phyloP scores from a whole-genome alignment of 2,888 invertebrate species.

The Microchrysa polita region DNA sequence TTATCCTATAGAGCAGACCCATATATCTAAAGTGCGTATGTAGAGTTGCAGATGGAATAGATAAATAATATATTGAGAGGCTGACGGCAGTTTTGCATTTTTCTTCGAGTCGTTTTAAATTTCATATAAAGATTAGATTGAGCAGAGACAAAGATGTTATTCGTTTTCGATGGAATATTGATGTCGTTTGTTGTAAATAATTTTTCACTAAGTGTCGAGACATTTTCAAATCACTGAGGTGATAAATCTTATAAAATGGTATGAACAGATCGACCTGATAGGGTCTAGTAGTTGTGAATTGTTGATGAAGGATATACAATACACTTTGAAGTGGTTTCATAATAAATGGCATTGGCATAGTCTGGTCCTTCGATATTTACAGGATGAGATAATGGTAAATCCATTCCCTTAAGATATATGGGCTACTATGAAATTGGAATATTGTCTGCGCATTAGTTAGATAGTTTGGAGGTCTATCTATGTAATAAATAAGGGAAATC shows the following conservation, averaged over 20 bases:
- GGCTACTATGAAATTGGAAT: too few relatives aligned
- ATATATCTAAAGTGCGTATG: not conserved
- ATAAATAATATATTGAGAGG: not conserved
- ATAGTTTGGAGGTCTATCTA: too few relatives aligned
- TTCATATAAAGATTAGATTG: not conserved
- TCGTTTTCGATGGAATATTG: constrained; percentile 4
- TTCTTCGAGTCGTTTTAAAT: not conserved
- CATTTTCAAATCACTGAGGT: not conserved
- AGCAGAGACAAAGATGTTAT: not conserved
- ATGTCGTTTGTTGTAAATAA: not conserved
- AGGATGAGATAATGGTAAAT: too few relatives aligned
- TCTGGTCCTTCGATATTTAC: too few relatives aligned
- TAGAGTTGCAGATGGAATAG: constrained; percentile 4
- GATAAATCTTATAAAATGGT: not conserved
- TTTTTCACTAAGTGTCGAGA: not conserved
- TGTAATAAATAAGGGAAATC: too few relatives aligned
- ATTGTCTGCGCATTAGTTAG: too few relatives aligned
- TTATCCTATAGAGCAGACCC: too few relatives aligned
- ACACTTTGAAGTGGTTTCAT: too few relatives aligned
- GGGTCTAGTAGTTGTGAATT: too few relatives aligned
- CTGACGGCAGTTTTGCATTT: constrained; percentile 13
- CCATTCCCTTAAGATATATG: too few relatives aligned
- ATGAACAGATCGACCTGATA: not conserved
- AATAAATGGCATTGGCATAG: too few relatives aligned
- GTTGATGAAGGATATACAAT: too few relatives aligned